A percentile compares a stretch with the other conserved stretches of the same genome.
phyloP scores from a whole-genome alignment of 1,140 invertebrate genomes.

The Idris sp. region DNA sequence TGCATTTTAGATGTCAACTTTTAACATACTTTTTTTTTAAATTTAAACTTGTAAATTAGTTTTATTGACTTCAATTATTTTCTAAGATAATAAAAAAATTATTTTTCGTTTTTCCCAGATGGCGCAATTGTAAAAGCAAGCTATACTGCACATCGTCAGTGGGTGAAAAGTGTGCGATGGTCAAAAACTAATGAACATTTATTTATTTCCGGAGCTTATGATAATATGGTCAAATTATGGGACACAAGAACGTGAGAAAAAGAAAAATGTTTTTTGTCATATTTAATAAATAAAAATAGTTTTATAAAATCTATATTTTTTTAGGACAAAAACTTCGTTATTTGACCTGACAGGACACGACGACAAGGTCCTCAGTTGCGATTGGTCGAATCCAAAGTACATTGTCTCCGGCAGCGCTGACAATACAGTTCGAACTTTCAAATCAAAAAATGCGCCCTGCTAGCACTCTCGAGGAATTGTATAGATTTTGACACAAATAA shows the following conservation, averaged over 20 bases:
- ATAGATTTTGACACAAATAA: too few relatives aligned
- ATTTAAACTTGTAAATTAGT: too few relatives aligned
- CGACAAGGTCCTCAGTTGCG: constrained; percentile 95
- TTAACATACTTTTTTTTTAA: too few relatives aligned
- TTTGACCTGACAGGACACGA: constrained; percentile 96
- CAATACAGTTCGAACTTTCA: constrained; percentile 94
- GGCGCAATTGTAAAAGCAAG: constrained; percentile 85
- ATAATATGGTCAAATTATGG: constrained; percentile 95
- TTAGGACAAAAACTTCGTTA: constrained; percentile 92
- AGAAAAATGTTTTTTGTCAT: neutral
- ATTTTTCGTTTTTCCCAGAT: constrained; percentile 10
- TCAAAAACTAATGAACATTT: constrained; percentile 89
- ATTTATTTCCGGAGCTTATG: constrained; percentile 96
- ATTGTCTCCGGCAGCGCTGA: constrained; percentile 96
- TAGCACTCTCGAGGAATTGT: too few relatives aligned
- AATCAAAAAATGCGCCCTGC: constrained; percentile 73
- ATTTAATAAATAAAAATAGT: neutral
- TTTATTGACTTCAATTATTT: too few relatives aligned
- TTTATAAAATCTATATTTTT: too few relatives aligned
- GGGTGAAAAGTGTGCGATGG: constrained; percentile 95
- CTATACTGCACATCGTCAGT: constrained; percentile 93
- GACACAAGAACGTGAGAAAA: constrained; percentile 88
- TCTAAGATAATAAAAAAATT: too few relatives aligned
- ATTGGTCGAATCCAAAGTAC: constrained; percentile 93
- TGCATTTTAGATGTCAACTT: too few relatives aligned